A percentile compares a stretch with the other conserved stretches of the same genome.
These are phyloP conservation scores for Brachionus asplanchnoidis DNA, from an alignment of 1,140 invertebrate species.

Conservation along the genomic window DNA sequence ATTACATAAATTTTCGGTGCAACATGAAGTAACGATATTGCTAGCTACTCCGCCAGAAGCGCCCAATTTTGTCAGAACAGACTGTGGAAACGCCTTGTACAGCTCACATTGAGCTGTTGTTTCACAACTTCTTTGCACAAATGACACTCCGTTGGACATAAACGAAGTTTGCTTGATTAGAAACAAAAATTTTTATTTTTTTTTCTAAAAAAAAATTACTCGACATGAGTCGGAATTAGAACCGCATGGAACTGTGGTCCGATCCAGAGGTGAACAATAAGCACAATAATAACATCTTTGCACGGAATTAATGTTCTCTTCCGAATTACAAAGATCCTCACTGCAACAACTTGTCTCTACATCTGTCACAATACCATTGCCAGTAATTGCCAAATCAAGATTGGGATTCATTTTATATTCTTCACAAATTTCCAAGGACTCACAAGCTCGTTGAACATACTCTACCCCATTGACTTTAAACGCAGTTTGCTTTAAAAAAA, in stretches of 20 bases:
- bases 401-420: neutral
- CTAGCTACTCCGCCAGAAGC: neutral
- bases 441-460: conserved; percentile 6
- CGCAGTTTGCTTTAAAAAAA: neutral
- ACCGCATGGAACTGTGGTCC: neutral
- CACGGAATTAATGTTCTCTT: neutral
- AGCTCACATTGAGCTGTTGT: neutral
- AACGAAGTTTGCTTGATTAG: neutral
- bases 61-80: neutral
- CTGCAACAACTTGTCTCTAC: neutral
- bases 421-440: conserved; percentile 1
- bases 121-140: conserved; percentile 24
- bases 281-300: conserved; percentile 11
- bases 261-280: neutral
- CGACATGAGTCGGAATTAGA: conserved; percentile 3
- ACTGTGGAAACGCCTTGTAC: neutral
- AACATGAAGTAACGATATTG: neutral
- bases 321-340: conserved; percentile 4
- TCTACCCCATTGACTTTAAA: neutral
- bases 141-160: neutral
- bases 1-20: conserved; percentile 13
- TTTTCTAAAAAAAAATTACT: neutral
- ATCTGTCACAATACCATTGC: neutral
- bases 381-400: neutral
- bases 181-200: neutral